These are phyloP conservation scores for Cichladusa arquata DNA, from an alignment of 2,113 vertebrate species.

Conservation along the genomic window DNA sequence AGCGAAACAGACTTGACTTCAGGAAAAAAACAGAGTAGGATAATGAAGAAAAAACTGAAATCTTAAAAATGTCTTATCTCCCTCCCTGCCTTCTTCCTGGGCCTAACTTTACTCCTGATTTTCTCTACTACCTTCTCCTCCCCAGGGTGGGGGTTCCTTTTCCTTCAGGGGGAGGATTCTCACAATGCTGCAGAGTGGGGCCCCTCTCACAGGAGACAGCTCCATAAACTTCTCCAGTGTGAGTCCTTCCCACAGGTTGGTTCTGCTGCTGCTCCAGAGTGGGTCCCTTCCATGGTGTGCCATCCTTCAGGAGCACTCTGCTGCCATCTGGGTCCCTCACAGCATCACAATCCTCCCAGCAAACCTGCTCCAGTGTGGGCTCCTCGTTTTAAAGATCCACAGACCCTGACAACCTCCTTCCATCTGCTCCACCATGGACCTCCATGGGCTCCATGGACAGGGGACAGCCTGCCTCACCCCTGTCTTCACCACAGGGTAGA, in stretches of 20 bases:
- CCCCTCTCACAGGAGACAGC: background rate
- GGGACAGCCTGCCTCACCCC: background rate
- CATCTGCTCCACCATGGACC: background rate
- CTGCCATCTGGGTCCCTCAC: background rate
- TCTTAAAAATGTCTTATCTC: background rate
- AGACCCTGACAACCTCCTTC: background rate
- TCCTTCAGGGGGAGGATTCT: background rate
- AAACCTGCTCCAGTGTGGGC: background rate
- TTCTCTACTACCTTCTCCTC: background rate
- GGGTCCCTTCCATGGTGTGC: background rate
- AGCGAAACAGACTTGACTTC: background rate
- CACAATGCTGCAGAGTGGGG: background rate
- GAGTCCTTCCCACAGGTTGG: background rate
- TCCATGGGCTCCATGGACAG: background rate
- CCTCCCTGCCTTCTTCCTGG: fast-evolving
- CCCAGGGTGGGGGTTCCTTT: background rate
- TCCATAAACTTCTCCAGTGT: background rate
- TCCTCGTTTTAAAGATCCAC: background rate
- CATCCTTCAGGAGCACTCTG: background rate
- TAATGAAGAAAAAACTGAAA: background rate
- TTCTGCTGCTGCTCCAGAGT: background rate
- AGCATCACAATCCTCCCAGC: background rate
- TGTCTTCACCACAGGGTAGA: background rate
- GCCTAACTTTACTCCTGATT: background rate
- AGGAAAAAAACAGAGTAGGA: background rate